Evolutionary conservation across 2,797 vertebrate species (phyloP), one percentile per base, ranked within the genome.

Genomic region (Gorsachius magnificus): DNA sequence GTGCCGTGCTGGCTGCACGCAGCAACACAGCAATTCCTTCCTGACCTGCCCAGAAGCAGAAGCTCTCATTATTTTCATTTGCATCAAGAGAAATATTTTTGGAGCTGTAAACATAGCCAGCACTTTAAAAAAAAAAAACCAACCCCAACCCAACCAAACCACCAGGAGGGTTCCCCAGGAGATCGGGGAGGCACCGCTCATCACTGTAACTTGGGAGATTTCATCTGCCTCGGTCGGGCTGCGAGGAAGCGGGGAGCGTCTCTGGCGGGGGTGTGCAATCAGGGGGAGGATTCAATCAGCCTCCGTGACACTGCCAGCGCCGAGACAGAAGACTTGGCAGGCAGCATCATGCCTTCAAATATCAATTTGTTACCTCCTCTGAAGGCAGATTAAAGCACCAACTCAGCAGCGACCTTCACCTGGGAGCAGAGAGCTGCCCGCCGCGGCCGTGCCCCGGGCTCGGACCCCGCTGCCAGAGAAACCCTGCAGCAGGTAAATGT

Each of bases 41-140:
- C 93, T 76, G 94, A 95, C 92, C 96, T 97, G 93, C 92, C 94
- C 93, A 87, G 72, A 58, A 95, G 93, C 83, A 92, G 41, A 93
- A 92, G 61, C 72, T 94, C 92, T 91, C 48, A 97, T 95, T 95
- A 95, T 91, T 93, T 95, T 91, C 81, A 83, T 94, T 72, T 92
- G 87, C 92, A 94, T 93, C 90, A 87, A 77, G 46, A 87, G 75
- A 69, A 95, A 31, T 89, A 87, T 81, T 96, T 96, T 72, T 90
- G 68, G 90, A 96, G 88, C 64, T 60, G 83, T 28, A 70, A 92
- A 74, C 78, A 81, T 25, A 77, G 70, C 20, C 91, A 84, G 88
- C n/a, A 28, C 77, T 95, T 72, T 5, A 46, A 46, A 46, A 21
- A 46, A 46, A 16, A 7, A 45, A 16, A 79, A 57, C 60, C 54